Evolutionary conservation across 2,888 invertebrate species (phyloP).

Genomic region (Junonia oenone): DNA sequence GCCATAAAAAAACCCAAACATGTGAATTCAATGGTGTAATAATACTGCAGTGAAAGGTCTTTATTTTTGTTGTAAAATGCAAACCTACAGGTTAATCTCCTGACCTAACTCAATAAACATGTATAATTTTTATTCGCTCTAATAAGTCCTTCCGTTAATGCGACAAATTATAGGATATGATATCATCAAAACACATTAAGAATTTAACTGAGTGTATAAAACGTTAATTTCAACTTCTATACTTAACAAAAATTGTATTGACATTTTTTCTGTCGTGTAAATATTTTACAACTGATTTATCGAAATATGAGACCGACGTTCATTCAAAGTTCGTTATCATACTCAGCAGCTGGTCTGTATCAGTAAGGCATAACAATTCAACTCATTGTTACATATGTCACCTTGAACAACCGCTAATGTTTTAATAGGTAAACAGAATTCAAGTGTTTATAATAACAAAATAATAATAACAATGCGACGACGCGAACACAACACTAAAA

Average conservation of each 20-base stretch:
- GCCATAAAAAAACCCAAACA: not conserved
- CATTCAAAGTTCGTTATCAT: conserved; percentile 7
- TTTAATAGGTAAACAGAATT: not conserved
- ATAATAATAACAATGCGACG: not conserved
- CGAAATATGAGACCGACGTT: conserved; percentile 11
- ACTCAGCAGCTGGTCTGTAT: conserved; percentile 13
- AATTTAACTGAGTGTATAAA: not conserved
- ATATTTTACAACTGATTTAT: not conserved
- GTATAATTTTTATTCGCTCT: conserved; percentile 12
- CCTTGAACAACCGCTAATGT: conserved; percentile 19
- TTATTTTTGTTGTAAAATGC: not conserved
- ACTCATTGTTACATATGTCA: conserved; percentile 22
- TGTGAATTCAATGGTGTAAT: not conserved
- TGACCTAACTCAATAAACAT: not conserved
- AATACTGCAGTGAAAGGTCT: not conserved
- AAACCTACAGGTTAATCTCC: not conserved
- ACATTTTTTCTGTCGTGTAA: too few relatives aligned
- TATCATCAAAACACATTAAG: not conserved
- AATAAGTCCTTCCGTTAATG: conserved; percentile 17
- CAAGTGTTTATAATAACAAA: not conserved
- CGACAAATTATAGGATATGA: not conserved
- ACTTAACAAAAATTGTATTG: not conserved
- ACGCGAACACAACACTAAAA: not conserved
- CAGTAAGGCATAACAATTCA: conserved; percentile 17
- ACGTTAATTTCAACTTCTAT: not conserved